phyloP scores from a whole-genome alignment of 2,113 vertebrate species.

The Dolichotis patagonum region DNA sequence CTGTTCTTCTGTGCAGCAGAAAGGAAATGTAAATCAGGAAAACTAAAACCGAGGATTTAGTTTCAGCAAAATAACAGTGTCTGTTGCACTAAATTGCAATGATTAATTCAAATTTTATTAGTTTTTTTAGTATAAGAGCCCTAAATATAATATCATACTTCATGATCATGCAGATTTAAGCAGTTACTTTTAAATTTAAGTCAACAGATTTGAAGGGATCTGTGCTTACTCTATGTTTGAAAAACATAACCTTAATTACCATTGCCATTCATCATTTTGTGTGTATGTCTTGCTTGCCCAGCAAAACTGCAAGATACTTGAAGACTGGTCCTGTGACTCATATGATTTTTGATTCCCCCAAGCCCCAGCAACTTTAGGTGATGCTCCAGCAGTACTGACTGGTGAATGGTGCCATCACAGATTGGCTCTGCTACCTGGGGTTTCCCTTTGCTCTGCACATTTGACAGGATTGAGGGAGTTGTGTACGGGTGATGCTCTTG shows the following conservation, averaged over 20 bases:
- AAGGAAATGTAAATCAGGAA: neutral
- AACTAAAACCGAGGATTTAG: neutral
- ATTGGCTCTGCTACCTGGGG: neutral
- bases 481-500: rapidly evolving
- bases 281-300: neutral
- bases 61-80: neutral
- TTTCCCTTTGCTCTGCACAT: neutral
- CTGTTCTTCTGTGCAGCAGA: neutral
- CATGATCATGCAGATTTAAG: neutral
- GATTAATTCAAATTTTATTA: neutral
- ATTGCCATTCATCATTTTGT: neutral
- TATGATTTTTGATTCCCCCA: neutral
- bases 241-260: neutral
- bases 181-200: neutral
- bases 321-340: neutral
- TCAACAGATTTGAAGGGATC: neutral
- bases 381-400: neutral
- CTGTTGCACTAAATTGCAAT: neutral
- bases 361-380: neutral
- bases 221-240: neutral
- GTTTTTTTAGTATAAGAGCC: neutral
- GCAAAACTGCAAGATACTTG: neutral
- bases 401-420: neutral
- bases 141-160: neutral
- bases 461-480: neutral